Evolutionary conservation across 1,140 invertebrate species (phyloP), one percentile per base, ranked within the genome.

Genomic region (Bombus impatiens): DNA sequence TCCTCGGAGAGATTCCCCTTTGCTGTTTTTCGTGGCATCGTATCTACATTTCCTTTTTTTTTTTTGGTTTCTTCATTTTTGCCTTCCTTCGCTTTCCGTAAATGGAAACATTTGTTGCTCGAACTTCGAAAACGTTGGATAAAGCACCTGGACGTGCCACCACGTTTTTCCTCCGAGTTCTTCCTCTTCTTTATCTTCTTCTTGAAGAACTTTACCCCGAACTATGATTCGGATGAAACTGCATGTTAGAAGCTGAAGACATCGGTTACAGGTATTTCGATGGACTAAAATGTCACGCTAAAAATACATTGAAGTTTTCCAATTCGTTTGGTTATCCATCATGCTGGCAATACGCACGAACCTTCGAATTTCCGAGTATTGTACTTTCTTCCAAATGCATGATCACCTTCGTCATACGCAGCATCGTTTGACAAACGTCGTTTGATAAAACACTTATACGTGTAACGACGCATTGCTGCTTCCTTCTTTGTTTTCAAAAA

Each of bases 141-240:
- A 91, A 92, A 84, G 18, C 87, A 91, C 84, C 22, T 74, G 18
- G 76, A 93, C 87, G 80, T 92, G 91, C 75, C 86, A 37, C 77
- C 74, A 89, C 68, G 74, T 90, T 67, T 84, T 32, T 28, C 57
- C 10, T n/a, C 37, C 32, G n/a, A 35, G 25, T 3, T 59, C 62
- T 8, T 32, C 15, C n/a, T 35, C 65, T 22, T 67, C 15, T 18
- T 80, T 12, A 47, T 62, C 40, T 57, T 47, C 59, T 25, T 57
- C 57, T 53, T 37, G 22, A 6, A 28, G 15, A 47, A 57, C 72
- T 28, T 10, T 22, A 1, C 18, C 12, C 1, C 28, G 28, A 12
- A 53, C 47, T 53, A 53, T 53, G 6, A 53, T 53, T 53, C 47
- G 47, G 47, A 22, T 8, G 47, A 22, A 53, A 53, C 47, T 53